phyloP scores from a whole-genome alignment of 2,888 invertebrate genomes.

The Temnothorax rugatulus region DNA sequence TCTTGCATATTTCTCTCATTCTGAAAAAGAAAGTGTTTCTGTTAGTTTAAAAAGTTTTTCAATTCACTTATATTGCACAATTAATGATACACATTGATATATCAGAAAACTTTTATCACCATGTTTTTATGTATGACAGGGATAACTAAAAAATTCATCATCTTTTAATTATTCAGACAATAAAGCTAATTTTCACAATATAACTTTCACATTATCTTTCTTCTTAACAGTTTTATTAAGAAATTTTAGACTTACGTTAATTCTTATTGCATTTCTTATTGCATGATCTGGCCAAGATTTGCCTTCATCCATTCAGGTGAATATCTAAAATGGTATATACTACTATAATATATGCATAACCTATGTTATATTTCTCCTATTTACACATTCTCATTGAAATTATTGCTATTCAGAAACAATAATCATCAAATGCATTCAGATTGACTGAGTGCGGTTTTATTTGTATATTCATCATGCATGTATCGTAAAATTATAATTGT shows the following conservation, averaged over 20 bases:
- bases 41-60: slow-evolving; percentile 6
- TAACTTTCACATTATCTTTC: neutral
- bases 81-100: slow-evolving; percentile 2
- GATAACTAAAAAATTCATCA: slow-evolving; percentile 82
- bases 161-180: neutral
- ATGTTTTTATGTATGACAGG: slow-evolving; percentile 81
- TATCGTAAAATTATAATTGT: neutral
- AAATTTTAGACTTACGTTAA: slow-evolving; percentile 33
- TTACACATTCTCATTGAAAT: slow-evolving; percentile 65
- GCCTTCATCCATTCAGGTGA: neutral
- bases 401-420: slow-evolving; percentile 43
- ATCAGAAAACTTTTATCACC: slow-evolving; percentile 80
- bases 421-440: slow-evolving; percentile 79
- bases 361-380: neutral
- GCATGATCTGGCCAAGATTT: neutral
- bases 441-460: slow-evolving; percentile 78
- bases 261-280: neutral
- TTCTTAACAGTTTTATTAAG: neutral
- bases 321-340: neutral
- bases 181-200: neutral
- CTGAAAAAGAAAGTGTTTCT: neutral
- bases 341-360: neutral
- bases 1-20: neutral
- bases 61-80: neutral
- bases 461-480: slow-evolving; percentile 74